A percentile compares a stretch with the other conserved stretches of the same genome.
These are phyloP conservation scores for Drymonia ruficornis DNA, from an alignment of 2,888 invertebrate species.

Conservation along the genomic window DNA sequence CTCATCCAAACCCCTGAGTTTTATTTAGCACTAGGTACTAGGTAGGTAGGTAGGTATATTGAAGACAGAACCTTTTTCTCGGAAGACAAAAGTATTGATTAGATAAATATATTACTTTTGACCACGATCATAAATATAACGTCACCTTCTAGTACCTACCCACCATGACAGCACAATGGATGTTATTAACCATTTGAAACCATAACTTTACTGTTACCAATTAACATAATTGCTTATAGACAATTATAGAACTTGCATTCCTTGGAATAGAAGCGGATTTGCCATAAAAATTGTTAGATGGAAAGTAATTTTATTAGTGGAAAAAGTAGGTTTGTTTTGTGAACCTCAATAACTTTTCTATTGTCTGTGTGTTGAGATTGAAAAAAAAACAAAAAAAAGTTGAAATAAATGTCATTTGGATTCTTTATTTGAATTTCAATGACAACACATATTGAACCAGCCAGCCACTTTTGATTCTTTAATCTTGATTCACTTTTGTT, in stretches of 20 bases:
- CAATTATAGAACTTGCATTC: background rate
- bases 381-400: background rate
- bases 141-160: background rate
- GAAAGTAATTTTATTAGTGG: background rate
- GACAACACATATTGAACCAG: too few relatives aligned
- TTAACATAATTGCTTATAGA: background rate
- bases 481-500: too few relatives aligned
- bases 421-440: too few relatives aligned
- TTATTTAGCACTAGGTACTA: too few relatives aligned
- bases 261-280: background rate
- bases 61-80: too few relatives aligned
- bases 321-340: slow-evolving; percentile 4
- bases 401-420: background rate
- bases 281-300: background rate
- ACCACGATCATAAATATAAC: too few relatives aligned
- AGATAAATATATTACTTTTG: too few relatives aligned
- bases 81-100: too few relatives aligned
- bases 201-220: background rate
- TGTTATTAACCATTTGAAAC: background rate
- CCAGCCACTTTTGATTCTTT: too few relatives aligned
- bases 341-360: background rate
- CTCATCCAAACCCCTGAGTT: too few relatives aligned
- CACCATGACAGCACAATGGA: background rate
- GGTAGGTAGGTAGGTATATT: too few relatives aligned
- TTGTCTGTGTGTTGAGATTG: background rate